Evolutionary conservation across 2,797 vertebrate species (phyloP).

Genomic region (Macrochelys suwanniensis): DNA sequence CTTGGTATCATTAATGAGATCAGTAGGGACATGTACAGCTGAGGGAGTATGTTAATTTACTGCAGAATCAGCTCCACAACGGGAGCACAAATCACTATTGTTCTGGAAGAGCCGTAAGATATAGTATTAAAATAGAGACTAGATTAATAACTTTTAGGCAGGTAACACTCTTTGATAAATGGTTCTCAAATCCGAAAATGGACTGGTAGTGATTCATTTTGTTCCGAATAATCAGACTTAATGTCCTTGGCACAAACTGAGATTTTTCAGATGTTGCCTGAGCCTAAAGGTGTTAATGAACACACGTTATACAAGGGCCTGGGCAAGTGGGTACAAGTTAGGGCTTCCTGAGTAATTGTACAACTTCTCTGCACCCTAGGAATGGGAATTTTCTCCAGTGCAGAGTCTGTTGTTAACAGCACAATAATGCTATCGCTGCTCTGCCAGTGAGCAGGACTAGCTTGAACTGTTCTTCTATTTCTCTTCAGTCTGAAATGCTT

Average conservation of each 20-base stretch:
- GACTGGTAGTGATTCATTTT: neutral
- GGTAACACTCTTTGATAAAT: neutral
- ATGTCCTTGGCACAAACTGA: neutral
- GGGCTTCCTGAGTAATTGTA: neutral
- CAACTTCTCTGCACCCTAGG: neutral
- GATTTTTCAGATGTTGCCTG: neutral
- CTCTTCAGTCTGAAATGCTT: neutral
- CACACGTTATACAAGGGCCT: neutral
- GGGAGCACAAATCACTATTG: slow-evolving; percentile 23
- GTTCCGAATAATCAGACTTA: neutral
- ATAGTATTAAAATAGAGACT: slow-evolving; percentile 34
- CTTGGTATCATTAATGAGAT: neutral
- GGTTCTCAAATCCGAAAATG: neutral
- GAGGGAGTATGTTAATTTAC: slow-evolving; percentile 16
- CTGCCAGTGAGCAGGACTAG: neutral
- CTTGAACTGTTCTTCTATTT: neutral
- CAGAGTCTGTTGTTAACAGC: neutral
- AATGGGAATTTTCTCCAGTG: neutral
- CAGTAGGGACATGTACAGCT: neutral
- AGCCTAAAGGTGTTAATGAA: neutral
- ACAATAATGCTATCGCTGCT: rapidly evolving
- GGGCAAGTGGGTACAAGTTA: neutral
- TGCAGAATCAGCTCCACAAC: slow-evolving; percentile 35
- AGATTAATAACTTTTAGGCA: slow-evolving; percentile 18
- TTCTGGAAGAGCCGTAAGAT: slow-evolving; percentile 60